Percentiles rank a stretch among this genome's conserved stretches.
phyloP scores from a whole-genome alignment of 2,113 vertebrate genomes.

The Microtus richardsoni region DNA sequence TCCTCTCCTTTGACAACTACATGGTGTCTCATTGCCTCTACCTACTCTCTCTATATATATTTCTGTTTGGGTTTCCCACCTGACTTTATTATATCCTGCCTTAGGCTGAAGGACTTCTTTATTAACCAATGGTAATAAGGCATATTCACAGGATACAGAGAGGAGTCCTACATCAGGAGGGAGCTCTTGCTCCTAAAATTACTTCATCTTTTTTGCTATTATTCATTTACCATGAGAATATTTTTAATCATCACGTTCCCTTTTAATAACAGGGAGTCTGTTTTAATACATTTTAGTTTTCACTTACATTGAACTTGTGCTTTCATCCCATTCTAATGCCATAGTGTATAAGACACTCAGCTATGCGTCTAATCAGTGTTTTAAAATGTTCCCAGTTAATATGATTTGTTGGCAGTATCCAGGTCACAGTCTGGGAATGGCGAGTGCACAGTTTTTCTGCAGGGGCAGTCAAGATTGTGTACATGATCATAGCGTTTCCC shows the following conservation, averaged over 20 bases:
- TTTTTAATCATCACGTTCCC: not conserved
- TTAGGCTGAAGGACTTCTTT: too few species aligned
- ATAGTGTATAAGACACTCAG: not conserved
- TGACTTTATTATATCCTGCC: too few species aligned
- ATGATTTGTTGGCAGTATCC: not conserved
- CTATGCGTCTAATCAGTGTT: constrained; percentile 1
- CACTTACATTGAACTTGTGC: not conserved
- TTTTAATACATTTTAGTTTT: not conserved
- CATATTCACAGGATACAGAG: too few species aligned
- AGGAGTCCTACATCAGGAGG: too few species aligned
- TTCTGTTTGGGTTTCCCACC: too few species aligned
- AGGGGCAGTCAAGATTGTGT: not conserved
- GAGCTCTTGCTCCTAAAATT: not conserved
- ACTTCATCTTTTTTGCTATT: not conserved
- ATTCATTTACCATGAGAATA: not conserved
- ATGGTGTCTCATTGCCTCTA: too few species aligned
- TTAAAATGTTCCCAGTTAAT: constrained; percentile 1
- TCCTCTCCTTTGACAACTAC: too few species aligned
- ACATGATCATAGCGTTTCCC: not conserved
- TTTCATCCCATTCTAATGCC: not conserved
- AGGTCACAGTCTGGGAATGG: not conserved
- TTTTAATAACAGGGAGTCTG: not conserved
- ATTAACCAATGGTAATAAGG: too few species aligned
- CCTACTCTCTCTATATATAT: too few species aligned
- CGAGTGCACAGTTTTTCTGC: not conserved